Conservation (phyloP, 2,797 vertebrate genomes). For the Todus mexicanus region DNA sequence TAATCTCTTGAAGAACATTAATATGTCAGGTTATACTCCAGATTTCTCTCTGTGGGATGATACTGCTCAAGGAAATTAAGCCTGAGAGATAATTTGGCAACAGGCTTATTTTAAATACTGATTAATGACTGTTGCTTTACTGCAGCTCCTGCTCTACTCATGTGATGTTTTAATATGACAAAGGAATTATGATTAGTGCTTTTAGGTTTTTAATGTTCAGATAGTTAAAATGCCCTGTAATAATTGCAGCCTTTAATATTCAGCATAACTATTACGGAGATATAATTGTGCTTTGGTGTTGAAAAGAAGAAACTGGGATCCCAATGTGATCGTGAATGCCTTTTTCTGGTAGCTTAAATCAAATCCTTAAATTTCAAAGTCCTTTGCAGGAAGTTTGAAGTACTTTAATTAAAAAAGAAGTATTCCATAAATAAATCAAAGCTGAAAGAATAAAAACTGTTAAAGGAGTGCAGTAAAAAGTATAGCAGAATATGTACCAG, state of each 20-base stretch:
- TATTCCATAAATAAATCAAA: slow-evolving; percentile 14
- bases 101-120: slow-evolving; percentile 56
- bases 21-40: slow-evolving; percentile 6
- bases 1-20: background rate
- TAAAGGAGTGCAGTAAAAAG: background rate
- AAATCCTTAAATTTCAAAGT: slow-evolving; percentile 46
- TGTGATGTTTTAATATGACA: slow-evolving; percentile 62
- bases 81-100: slow-evolving; percentile 42
- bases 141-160: slow-evolving; percentile 33
- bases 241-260: slow-evolving; percentile 60
- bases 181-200: slow-evolving; percentile 61
- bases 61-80: slow-evolving; percentile 48
- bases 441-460: background rate
- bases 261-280: slow-evolving; percentile 42
- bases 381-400: slow-evolving; percentile 23
- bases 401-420: slow-evolving; percentile 41
- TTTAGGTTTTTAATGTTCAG: slow-evolving; percentile 51
- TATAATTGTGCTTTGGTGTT: slow-evolving; percentile 21
- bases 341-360: slow-evolving; percentile 49
- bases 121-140: slow-evolving; percentile 52
- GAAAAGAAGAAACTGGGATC: slow-evolving; percentile 35
- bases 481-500: background rate
- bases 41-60: slow-evolving; percentile 30
- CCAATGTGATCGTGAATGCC: background rate
- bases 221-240: slow-evolving; percentile 45